phyloP scores from a whole-genome alignment of 2,797 vertebrate genomes.

The Rhabdomys pumilio region DNA sequence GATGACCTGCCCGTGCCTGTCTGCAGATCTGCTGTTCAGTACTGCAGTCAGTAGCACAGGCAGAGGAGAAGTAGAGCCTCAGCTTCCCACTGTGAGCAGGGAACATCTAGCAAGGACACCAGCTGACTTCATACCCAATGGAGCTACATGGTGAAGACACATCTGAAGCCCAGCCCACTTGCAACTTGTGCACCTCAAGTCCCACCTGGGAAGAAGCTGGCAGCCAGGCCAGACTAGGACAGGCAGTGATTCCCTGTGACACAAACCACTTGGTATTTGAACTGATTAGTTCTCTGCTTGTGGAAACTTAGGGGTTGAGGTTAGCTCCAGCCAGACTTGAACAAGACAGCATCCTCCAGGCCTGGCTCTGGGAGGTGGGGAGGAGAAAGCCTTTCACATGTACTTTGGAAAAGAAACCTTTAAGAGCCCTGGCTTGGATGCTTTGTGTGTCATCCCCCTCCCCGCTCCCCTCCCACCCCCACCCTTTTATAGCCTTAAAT shows the following conservation, averaged over 20 bases:
- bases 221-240: not conserved
- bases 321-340: conserved; percentile 26
- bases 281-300: not conserved
- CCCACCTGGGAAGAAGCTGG: not conserved
- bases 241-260: not conserved
- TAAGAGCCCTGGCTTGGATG: not conserved
- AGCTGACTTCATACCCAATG: not conserved
- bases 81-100: not conserved
- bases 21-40: not conserved
- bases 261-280: conserved; percentile 38
- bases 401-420: conserved; percentile 10
- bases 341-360: not conserved
- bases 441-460: not conserved
- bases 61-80: not conserved
- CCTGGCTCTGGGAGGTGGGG: not conserved
- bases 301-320: not conserved
- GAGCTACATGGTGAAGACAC: not conserved
- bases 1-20: not conserved
- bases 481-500: not conserved
- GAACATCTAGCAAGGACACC: not conserved
- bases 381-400: conserved; percentile 1
- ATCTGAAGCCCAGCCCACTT: not conserved
- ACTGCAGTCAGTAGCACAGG: not conserved
- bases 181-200: not conserved
- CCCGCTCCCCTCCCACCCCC: too few relatives aligned